Evolutionary conservation across 2,888 invertebrate species (phyloP), one percentile per base, ranked within the genome.

Genomic region (Acronicta alni): DNA sequence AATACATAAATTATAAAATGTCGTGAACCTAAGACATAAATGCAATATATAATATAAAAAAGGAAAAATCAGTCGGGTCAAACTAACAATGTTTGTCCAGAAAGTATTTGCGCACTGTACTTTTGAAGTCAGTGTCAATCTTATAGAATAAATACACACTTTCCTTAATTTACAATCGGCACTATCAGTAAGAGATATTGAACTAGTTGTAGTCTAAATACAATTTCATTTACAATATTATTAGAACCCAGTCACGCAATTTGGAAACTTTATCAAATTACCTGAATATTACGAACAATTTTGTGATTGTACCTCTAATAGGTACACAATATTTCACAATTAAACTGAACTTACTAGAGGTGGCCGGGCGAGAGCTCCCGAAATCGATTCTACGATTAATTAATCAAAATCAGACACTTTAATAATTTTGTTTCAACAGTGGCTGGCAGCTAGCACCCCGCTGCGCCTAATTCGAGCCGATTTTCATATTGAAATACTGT

Each of bases 361-460:
- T 52, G 46, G 57, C 42, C 57, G 65, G 66, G 53, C 67, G 70
- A 79, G 65, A 65, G 79, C 70, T 77, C 73, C 77, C 66, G 69
- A 83, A 82, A 83, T 82, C 81, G 83, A 81, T 84, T 81, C 75
- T 70, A 73, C 70, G 71, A 81, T 81, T 84, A 84, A 87, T 87
- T 85, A 86, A 88, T 88, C 84, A 86, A 81, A 70, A 80, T 77
- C 77, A 82, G 79, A 77, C 78, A 81, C 73, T 83, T 81, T 81
- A 81, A 81, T 82, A 72, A 83, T 81, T 84, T 84, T 79, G 80
- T 82, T 84, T 77, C 73, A 76, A 80, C 74, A 75, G 63, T 72
- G 67, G 67, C 66, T 41, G 30, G 63, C 49, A 57, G 49, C 57
- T 46, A 73, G 69, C 58, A 56, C 73, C 77, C 81, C 78, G 78